A percentile compares a stretch with the other conserved stretches of the same genome.
These are phyloP conservation scores for Gonioctena quinquepunctata DNA, from an alignment of 1,140 invertebrate genomes.

Conservation along the genomic window DNA sequence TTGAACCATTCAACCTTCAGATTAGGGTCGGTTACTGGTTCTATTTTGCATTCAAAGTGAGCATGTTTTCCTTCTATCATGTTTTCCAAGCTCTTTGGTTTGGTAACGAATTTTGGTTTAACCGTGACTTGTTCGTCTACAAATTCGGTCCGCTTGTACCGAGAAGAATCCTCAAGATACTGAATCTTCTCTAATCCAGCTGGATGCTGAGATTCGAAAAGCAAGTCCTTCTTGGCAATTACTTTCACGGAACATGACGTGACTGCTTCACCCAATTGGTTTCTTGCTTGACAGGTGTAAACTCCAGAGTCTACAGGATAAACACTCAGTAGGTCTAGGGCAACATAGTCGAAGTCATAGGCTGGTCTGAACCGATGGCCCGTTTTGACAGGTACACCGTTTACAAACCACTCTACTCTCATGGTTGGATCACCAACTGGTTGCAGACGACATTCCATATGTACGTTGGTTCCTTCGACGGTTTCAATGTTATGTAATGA, in stretches of 20 bases:
- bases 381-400: slow-evolving; percentile 84
- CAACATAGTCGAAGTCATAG: slow-evolving; percentile 97
- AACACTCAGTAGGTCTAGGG: slow-evolving; percentile 91
- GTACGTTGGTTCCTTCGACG: slow-evolving; percentile 89
- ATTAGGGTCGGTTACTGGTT: slow-evolving; percentile 94
- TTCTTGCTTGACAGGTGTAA: slow-evolving; percentile 90
- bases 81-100: slow-evolving; percentile 82
- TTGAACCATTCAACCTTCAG: slow-evolving; percentile 94
- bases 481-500: slow-evolving; percentile 89
- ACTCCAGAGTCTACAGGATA: slow-evolving; percentile 97
- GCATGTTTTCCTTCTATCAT: slow-evolving; percentile 89
- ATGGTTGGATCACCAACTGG: slow-evolving; percentile 94
- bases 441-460: slow-evolving; percentile 89
- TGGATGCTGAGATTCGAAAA: slow-evolving; percentile 84
- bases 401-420: slow-evolving; percentile 96
- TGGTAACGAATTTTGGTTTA: slow-evolving; percentile 81
- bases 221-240: slow-evolving; percentile 84
- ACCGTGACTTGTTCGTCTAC: slow-evolving; percentile 83
- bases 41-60: slow-evolving; percentile 97
- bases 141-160: slow-evolving; percentile 80
- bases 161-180: slow-evolving; percentile 84
- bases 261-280: slow-evolving; percentile 91
- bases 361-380: slow-evolving; percentile 94
- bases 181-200: slow-evolving; percentile 88
- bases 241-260: slow-evolving; percentile 87